phyloP scores from a whole-genome alignment of 1,140 invertebrate species.

The Andrena cerasifolii region DNA sequence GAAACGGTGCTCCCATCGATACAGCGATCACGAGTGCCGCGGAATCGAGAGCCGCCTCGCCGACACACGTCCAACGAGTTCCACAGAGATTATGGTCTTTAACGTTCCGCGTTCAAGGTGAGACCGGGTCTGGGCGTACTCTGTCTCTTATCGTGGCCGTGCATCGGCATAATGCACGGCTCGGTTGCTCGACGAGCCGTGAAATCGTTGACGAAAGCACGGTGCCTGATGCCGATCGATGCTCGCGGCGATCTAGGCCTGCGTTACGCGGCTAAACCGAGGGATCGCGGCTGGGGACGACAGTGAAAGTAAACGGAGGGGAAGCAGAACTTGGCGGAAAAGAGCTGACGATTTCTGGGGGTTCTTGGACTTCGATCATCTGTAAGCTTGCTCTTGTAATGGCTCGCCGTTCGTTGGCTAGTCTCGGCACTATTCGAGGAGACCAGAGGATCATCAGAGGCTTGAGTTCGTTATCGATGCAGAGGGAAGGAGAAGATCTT shows the following conservation, averaged over 20 bases:
- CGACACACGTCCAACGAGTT: conserved; percentile 54
- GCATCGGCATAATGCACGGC: conserved; percentile 59
- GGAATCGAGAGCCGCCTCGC: conserved; percentile 9
- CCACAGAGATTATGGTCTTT: conserved; percentile 61
- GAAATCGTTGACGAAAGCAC: conserved; percentile 74
- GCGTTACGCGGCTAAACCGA: background rate
- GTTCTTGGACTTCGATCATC: no score
- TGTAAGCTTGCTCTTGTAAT: no score
- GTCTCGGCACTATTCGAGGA: no score
- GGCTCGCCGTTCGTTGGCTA: no score
- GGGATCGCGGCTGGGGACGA: background rate
- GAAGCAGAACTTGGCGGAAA: conserved; percentile 5
- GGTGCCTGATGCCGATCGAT: conserved; percentile 48
- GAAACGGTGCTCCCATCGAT: background rate
- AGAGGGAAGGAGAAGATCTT: no score
- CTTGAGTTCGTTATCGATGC: no score
- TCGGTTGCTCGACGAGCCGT: conserved; percentile 67
- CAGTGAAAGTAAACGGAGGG: conserved; percentile 9
- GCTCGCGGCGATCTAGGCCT: background rate
- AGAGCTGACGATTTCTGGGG: background rate
- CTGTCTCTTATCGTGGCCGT: conserved; percentile 48
- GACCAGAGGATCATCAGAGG: no score
- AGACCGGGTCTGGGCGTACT: conserved; percentile 39
- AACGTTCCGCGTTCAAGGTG: conserved; percentile 63
- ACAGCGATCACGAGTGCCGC: background rate